These are phyloP conservation scores for Anarrhichthys ocellatus DNA, from an alignment of 2,113 vertebrate genomes.

Conservation along the genomic window DNA sequence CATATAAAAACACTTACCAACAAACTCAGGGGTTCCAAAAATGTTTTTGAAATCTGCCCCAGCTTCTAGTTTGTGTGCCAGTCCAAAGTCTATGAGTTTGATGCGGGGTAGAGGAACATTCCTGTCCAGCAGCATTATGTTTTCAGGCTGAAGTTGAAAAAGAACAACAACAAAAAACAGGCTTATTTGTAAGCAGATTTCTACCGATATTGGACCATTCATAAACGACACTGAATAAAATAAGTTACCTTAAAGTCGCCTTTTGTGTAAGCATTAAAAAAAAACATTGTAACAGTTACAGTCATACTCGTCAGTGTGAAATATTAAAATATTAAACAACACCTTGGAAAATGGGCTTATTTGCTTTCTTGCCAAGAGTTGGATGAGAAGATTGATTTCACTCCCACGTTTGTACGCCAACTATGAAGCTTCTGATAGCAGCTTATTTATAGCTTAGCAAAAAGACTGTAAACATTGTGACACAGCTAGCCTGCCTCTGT, in stretches of 20 bases:
- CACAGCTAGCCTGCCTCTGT: background rate
- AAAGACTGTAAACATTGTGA: background rate
- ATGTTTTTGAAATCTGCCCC: conserved; percentile 97
- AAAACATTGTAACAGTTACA: conserved; percentile 40
- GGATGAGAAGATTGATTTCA: background rate
- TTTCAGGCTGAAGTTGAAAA: conserved; percentile 90
- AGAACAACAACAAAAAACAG: conserved; percentile 38
- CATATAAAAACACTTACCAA: conserved; percentile 85
- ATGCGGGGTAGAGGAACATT: conserved; percentile 90
- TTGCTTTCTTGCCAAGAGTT: background rate
- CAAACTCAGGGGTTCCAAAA: conserved; percentile 98
- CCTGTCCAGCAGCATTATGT: conserved; percentile 98
- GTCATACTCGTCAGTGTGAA: conserved; percentile 6
- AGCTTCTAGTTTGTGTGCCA: conserved; percentile 95
- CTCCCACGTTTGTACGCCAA: background rate
- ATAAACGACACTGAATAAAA: background rate
- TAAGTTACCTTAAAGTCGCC: conserved; percentile 60
- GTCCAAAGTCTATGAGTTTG: conserved; percentile 97
- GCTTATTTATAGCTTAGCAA: background rate
- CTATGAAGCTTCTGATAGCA: background rate
- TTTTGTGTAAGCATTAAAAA: conserved; percentile 58
- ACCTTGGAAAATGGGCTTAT: background rate
- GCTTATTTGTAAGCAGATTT: conserved; percentile 12
- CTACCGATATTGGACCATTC: background rate
- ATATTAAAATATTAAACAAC: background rate